Evolutionary conservation across 1,140 invertebrate genomes (phyloP).

Genomic region (Drosophila chauvacae): DNA sequence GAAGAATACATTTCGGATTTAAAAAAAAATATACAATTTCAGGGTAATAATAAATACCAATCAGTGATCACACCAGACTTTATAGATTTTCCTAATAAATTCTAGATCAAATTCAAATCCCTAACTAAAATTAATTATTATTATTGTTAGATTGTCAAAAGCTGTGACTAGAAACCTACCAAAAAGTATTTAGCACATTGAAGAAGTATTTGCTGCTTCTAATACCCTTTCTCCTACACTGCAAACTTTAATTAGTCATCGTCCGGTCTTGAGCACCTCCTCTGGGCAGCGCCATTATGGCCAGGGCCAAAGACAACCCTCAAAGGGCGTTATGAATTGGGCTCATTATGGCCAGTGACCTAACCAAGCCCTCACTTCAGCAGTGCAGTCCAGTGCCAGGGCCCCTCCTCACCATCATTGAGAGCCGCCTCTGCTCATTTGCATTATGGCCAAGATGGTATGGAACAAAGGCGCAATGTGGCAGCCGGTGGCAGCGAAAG

Average conservation of each 20-base stretch:
- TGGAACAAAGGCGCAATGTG: conserved; percentile 26
- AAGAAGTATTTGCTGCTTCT: neutral
- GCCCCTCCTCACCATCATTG: conserved; percentile 6
- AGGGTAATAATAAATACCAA: neutral
- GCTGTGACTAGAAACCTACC: too few relatives aligned
- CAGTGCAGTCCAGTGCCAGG: conserved; percentile 14
- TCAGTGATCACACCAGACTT: neutral
- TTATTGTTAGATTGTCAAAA: neutral
- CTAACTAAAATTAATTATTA: neutral
- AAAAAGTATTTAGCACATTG: neutral
- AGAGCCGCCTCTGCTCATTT: conserved; percentile 19
- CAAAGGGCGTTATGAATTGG: conserved; percentile 30
- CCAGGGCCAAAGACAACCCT: conserved; percentile 12
- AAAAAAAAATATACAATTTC: neutral
- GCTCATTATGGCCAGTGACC: conserved; percentile 48
- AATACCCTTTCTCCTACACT: neutral
- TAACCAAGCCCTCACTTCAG: conserved; percentile 19
- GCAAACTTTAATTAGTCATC: conserved; percentile 6
- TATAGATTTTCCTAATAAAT: neutral
- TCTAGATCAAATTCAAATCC: neutral
- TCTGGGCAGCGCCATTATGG: conserved; percentile 4
- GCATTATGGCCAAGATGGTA: conserved; percentile 30
- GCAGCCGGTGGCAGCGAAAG: neutral
- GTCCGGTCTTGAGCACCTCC: conserved; percentile 4
- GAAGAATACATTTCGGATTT: neutral